Percentiles rank a stretch among this genome's conserved stretches.
Conservation (phyloP, 2,113 vertebrate species). For the Leiothrix lutea region DNA sequence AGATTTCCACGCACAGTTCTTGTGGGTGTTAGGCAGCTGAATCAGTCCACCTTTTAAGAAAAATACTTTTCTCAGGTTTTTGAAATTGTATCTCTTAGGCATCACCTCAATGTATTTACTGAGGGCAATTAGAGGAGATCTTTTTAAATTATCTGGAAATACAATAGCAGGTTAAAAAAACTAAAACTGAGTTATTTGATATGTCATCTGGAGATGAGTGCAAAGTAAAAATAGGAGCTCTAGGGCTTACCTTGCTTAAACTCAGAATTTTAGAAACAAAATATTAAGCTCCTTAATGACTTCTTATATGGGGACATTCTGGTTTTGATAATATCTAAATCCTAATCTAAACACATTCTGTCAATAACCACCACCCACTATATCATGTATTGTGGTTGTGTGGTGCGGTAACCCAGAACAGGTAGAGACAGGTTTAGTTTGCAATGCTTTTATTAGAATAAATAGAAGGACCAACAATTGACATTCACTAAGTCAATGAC, state of each 20-base stretch:
- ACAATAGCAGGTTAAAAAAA: not conserved
- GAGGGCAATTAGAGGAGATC: not conserved
- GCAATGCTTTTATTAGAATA: slow-evolving; percentile 62
- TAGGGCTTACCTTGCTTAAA: not conserved
- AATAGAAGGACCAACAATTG: not conserved
- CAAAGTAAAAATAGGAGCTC: not conserved
- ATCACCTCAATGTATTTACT: not conserved
- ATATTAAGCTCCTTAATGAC: not conserved
- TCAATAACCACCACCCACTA: not conserved
- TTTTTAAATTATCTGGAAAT: not conserved
- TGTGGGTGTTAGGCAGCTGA: not conserved
- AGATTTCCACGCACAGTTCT: accelerated
- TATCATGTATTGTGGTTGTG: not conserved
- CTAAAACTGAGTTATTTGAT: not conserved
- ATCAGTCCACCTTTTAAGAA: not conserved
- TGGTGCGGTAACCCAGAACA: not conserved
- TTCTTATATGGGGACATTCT: not conserved
- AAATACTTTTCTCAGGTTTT: not conserved
- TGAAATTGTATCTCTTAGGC: not conserved
- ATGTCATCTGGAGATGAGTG: not conserved
- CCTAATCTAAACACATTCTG: not conserved
- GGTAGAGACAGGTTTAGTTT: not conserved
- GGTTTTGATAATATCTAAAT: not conserved
- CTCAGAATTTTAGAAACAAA: not conserved
- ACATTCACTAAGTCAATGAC: not conserved